phyloP scores from a whole-genome alignment of 2,888 invertebrate genomes.

The Anorthoa munda region DNA sequence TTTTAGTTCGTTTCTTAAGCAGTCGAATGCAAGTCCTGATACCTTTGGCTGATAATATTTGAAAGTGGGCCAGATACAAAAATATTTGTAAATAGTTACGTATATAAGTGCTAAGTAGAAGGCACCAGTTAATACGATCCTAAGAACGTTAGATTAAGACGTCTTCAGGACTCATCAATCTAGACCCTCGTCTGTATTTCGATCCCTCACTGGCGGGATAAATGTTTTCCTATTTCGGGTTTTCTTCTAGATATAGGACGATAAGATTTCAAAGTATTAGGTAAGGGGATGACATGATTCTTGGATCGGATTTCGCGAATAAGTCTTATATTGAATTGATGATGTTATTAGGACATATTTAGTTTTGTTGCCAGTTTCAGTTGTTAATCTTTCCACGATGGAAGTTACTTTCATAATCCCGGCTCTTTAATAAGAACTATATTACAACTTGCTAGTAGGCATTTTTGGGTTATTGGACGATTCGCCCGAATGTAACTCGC shows the following conservation, averaged over 20 bases:
- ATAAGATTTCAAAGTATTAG: constrained; percentile 19
- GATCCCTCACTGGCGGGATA: constrained; percentile 36
- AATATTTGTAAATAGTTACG: no score
- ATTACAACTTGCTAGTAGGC: no score
- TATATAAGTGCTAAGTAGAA: constrained; percentile 20
- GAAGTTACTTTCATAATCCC: no score
- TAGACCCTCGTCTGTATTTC: constrained; percentile 57
- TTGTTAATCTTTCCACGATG: no score
- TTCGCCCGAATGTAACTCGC: no score
- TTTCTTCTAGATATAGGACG: constrained; percentile 15
- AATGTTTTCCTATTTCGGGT: constrained; percentile 50
- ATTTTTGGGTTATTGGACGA: no score
- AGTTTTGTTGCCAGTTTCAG: background rate
- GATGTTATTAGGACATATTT: background rate
- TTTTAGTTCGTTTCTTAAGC: no score
- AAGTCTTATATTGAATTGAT: background rate
- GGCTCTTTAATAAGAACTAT: no score
- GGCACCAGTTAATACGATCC: constrained; percentile 27
- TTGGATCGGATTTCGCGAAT: constrained; percentile 12
- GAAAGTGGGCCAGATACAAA: no score
- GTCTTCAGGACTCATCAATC: constrained; percentile 51
- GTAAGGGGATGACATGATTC: constrained; percentile 12
- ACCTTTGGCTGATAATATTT: no score
- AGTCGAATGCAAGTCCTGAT: background rate
- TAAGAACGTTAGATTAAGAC: constrained; percentile 44